Conservation (phyloP, 2,797 vertebrate species). For the Molossus alvarezi region DNA sequence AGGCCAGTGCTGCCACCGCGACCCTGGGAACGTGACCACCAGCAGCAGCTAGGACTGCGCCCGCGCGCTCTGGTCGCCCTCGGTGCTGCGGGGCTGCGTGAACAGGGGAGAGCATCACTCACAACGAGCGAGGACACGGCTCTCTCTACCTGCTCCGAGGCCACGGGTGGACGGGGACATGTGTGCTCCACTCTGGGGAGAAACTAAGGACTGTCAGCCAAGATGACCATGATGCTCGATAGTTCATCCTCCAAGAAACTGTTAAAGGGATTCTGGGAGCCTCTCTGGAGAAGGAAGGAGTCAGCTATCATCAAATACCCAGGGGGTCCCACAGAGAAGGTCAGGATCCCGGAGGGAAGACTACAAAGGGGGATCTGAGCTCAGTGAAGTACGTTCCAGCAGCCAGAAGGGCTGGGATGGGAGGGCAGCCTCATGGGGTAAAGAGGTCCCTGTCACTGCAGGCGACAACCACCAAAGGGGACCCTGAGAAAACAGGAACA, state of each 20-base stretch:
- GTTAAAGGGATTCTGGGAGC: not conserved
- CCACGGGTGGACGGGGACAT: too few species aligned
- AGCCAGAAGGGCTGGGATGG: not conserved
- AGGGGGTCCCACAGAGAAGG: not conserved
- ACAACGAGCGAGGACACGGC: not conserved
- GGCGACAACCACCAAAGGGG: not conserved
- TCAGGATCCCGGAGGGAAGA: not conserved
- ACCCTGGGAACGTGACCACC: not conserved
- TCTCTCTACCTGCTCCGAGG: not conserved
- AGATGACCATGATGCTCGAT: not conserved
- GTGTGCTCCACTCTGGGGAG: not conserved
- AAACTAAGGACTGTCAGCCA: not conserved
- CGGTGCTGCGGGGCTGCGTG: rapidly evolving
- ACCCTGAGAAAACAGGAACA: not conserved
- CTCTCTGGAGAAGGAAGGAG: not conserved
- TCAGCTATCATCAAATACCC: not conserved
- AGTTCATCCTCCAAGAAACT: not conserved
- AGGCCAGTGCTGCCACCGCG: not conserved
- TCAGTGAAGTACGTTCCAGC: not conserved
- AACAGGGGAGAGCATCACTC: not conserved
- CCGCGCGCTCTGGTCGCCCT: rapidly evolving
- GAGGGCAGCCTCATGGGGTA: not conserved
- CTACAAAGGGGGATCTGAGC: not conserved
- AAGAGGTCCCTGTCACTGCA: not conserved
- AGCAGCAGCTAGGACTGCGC: rapidly evolving